phyloP scores from a whole-genome alignment of 2,888 invertebrate genomes.

The Ctena decussata region DNA sequence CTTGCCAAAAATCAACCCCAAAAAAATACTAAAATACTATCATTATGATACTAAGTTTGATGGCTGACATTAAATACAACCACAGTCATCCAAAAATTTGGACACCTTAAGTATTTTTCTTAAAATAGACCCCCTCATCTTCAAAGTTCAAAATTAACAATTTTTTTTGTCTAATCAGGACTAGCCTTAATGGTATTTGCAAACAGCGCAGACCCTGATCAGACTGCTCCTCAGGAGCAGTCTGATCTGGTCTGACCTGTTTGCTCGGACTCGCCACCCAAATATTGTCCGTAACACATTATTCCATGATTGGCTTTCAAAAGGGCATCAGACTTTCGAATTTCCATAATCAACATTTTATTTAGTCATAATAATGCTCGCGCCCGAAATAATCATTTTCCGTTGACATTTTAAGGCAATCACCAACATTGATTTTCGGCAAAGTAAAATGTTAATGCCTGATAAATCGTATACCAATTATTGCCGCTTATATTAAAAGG shows the following conservation, averaged over 20 bases:
- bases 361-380: slow-evolving; percentile 2
- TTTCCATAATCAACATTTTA: slow-evolving; percentile 11
- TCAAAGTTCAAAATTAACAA: too few species aligned
- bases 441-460: neutral
- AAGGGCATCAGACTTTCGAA: slow-evolving; percentile 3
- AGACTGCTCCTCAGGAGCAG: too few species aligned
- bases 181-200: too few species aligned
- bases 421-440: neutral
- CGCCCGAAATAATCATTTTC: neutral
- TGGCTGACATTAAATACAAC: neutral
- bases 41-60: neutral
- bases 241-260: too few species aligned
- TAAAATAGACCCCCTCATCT: too few species aligned
- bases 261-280: too few species aligned
- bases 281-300: too few species aligned
- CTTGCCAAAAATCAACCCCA: neutral
- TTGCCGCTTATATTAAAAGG: neutral
- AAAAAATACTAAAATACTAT: neutral
- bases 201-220: too few species aligned
- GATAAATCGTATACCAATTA: neutral
- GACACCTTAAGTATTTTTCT: too few species aligned
- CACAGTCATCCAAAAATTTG: too few species aligned
- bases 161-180: too few species aligned
- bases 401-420: slow-evolving; percentile 6
- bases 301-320: neutral